These are phyloP conservation scores for Pseudorectes ferrugineus DNA, from an alignment of 2,113 vertebrate genomes.

Conservation along the genomic window DNA sequence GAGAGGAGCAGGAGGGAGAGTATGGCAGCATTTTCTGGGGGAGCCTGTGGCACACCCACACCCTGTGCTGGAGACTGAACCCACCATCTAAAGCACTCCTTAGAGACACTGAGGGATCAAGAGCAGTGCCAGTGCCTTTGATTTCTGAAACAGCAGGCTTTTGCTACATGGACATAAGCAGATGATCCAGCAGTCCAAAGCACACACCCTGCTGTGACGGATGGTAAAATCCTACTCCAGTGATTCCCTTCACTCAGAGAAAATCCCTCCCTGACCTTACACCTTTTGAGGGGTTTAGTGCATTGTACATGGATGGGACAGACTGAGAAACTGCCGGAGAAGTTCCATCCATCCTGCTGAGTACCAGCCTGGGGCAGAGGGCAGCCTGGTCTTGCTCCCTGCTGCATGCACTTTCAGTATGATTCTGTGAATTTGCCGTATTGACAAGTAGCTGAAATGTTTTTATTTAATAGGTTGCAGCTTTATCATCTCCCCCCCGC, in stretches of 20 bases:
- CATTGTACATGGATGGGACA: background rate
- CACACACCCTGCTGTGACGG: background rate
- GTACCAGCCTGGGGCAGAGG: background rate
- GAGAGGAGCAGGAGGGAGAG: background rate
- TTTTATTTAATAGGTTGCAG: background rate
- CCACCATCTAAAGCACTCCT: background rate
- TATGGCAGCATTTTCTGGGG: rapidly evolving
- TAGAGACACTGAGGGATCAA: background rate
- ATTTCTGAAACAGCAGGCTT: background rate
- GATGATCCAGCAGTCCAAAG: background rate
- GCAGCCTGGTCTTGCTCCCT: background rate
- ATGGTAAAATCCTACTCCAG: background rate
- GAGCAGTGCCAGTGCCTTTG: background rate
- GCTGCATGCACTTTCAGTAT: background rate
- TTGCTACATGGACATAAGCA: background rate
- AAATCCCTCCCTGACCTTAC: constrained; percentile 1
- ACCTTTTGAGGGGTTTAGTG: background rate
- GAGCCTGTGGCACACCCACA: background rate
- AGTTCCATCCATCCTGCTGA: background rate
- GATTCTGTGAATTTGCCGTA: background rate
- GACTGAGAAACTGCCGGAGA: background rate
- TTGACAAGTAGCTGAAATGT: background rate
- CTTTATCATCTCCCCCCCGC: rapidly evolving
- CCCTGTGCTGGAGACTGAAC: background rate
- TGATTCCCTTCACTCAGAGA: background rate